Base-by-base conservation (phyloP, 2,113 vertebrate genomes). In the Muscicapa adusta region DNA sequence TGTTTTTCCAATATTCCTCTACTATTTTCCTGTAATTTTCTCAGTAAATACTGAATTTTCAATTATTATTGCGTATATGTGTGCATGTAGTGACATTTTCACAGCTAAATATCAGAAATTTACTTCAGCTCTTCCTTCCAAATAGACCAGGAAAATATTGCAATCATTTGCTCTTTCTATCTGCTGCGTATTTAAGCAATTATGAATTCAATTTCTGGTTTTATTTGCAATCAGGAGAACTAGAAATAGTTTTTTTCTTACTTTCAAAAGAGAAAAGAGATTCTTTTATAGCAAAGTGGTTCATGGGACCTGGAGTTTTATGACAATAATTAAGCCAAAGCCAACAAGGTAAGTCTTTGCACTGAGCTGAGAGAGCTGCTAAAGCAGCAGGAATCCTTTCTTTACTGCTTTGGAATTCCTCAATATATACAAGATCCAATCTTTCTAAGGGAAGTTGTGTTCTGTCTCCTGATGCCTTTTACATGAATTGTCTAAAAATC, bases 391-490 rank as follows among this genome's bases (percentile, higher is more conserved):
- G 14, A 53, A 24, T 53, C 5, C 65, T 75, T 63, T 34, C 38
- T 23, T 70, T 72, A 54, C 36, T 65, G 10, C 33, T 51, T 38
- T 47, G 18, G 54, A 61, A 48, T 79, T 76, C 45, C 33, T 12
- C 0, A 3, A 15, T 18, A 38, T 15, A 9, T 17, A 68, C 10
- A 54, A 76, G 18, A 58, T 6, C 3, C 23, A 8, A 1, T n/a
- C 16, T 51, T 73, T 75, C 38, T n/a, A 6, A 58, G 2, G 50
- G 14, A n/a, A 94, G 7, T 4, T 54, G 4, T 12, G 33, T 58
- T 18, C 20, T 87, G 5, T 62, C 19, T 80, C 19, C 18, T 42
- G 19, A 23, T 65, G 18, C 1, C 3, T 86, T 79, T 42, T 23
- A 33, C 0, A 4, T 31, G 57, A 40, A 58, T 24, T 63, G 2